Percentiles rank a stretch among this genome's conserved stretches.
Conservation (phyloP, 2,113 vertebrate genomes). For the Tonatia bakeri region DNA sequence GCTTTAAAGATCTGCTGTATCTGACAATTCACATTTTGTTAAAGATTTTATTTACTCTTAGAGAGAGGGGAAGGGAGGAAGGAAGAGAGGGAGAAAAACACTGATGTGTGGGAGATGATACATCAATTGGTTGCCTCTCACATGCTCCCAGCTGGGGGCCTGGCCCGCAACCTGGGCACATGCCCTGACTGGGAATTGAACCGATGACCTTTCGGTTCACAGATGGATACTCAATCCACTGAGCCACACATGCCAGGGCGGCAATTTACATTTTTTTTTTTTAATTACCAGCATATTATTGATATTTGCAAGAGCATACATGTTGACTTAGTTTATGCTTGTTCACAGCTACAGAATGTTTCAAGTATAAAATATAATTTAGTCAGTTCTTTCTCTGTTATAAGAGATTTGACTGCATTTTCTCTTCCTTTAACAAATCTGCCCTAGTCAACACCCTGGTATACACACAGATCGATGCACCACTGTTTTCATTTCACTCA, state of each 20-base stretch:
- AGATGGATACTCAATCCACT: too few relatives aligned
- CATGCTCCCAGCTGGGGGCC: too few relatives aligned
- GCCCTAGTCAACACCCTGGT: too few relatives aligned
- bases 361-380: neutral
- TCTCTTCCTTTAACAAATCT: neutral
- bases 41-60: neutral
- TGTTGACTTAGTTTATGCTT: neutral
- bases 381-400: neutral
- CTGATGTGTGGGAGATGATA: too few relatives aligned
- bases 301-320: neutral
- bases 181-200: too few relatives aligned
- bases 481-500: fast-evolving
- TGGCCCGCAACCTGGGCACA: too few relatives aligned
- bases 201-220: too few relatives aligned
- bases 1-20: neutral
- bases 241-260: too few relatives aligned
- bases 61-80: too few relatives aligned
- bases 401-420: neutral
- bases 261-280: neutral
- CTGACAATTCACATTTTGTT: neutral
- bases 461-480: neutral
- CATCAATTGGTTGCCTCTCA: too few relatives aligned
- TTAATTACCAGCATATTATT: neutral
- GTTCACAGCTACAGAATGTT: neutral
- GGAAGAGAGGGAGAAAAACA: too few relatives aligned